These are phyloP conservation scores for Corynorhinus townsendii DNA, from an alignment of 2,113 vertebrate genomes.

Conservation along the genomic window DNA sequence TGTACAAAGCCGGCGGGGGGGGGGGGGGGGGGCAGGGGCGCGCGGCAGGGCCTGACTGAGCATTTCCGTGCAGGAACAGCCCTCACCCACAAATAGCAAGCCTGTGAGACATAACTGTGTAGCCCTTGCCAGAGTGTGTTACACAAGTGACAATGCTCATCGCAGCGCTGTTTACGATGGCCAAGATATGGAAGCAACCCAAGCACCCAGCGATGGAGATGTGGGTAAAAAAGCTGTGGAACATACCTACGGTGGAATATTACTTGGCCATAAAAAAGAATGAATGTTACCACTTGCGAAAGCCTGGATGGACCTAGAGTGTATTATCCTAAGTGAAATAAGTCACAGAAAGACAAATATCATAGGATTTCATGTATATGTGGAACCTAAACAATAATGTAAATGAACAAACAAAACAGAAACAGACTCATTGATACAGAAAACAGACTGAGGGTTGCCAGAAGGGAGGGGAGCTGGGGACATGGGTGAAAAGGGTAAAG, in stretches of 20 bases:
- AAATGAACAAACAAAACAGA: background rate
- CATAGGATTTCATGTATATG: background rate
- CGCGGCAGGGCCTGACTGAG: background rate
- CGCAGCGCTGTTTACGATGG: no score
- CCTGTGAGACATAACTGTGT: background rate
- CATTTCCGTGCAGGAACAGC: accelerated
- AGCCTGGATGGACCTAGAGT: background rate
- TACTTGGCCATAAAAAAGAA: background rate
- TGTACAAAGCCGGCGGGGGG: accelerated
- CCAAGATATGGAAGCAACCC: background rate
- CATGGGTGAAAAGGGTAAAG: background rate
- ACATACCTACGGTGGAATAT: no score
- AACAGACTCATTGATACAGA: background rate
- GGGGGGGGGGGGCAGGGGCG: no score
- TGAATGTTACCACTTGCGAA: background rate
- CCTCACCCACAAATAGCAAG: background rate
- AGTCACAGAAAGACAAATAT: background rate
- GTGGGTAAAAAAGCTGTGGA: background rate
- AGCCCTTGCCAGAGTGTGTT: background rate
- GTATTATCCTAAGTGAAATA: background rate
- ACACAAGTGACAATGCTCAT: background rate
- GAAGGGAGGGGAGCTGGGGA: background rate
- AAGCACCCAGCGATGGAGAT: background rate
- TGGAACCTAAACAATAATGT: background rate
- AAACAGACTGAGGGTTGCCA: background rate